phyloP scores from a whole-genome alignment of 2,113 vertebrate species.

The Cygnus buccinator region DNA sequence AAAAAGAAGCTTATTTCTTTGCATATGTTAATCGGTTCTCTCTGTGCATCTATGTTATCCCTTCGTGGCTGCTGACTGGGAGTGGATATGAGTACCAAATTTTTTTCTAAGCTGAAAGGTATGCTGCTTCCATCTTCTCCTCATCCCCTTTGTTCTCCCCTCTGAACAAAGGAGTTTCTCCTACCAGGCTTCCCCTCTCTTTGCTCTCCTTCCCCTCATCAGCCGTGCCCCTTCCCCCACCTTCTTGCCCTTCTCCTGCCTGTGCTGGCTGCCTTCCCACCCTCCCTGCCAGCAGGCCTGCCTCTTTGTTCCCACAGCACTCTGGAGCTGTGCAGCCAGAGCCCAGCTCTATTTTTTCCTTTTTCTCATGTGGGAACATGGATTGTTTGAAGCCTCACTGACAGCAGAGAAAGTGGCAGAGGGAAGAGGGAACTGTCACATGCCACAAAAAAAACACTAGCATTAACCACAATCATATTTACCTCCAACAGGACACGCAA shows the following conservation, averaged over 20 bases:
- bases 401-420: neutral
- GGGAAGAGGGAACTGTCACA: neutral
- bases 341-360: neutral
- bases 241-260: neutral
- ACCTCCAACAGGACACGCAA: neutral
- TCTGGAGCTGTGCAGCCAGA: neutral
- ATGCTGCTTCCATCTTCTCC: neutral
- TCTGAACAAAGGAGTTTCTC: slow-evolving; percentile 16
- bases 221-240: slow-evolving; percentile 21
- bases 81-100: neutral
- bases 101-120: neutral
- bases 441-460: neutral
- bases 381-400: neutral
- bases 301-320: slow-evolving; percentile 8
- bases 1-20: neutral
- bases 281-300: neutral
- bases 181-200: neutral
- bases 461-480: neutral
- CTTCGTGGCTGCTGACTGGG: neutral
- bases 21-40: neutral
- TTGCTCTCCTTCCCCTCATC: neutral
- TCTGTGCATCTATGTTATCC: neutral
- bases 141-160: slow-evolving; percentile 40
- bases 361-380: neutral
- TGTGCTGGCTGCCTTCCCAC: neutral